These are phyloP conservation scores for Neolamprologus tretocephalus DNA, from an alignment of 2,113 vertebrate genomes.

Conservation along the genomic window DNA sequence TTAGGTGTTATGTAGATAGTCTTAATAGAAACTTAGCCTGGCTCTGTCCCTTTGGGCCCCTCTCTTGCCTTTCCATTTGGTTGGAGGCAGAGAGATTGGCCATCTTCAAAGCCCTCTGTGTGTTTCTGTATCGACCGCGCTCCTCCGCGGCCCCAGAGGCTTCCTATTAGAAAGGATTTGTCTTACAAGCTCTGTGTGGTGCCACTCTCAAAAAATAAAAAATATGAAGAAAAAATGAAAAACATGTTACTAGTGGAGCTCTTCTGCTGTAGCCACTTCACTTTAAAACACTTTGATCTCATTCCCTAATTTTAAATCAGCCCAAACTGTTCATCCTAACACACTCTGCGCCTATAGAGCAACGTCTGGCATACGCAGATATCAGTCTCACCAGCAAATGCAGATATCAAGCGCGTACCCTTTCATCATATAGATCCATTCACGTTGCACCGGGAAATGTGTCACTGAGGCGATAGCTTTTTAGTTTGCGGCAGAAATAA, in stretches of 20 bases:
- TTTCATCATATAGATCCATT: not conserved
- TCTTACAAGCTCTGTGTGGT: conserved; percentile 55
- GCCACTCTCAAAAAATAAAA: conserved; percentile 5
- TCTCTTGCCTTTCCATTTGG: conserved; percentile 54
- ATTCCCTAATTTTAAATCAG: not conserved
- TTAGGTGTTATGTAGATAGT: conserved; percentile 63
- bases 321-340: not conserved
- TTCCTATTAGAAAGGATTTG: conserved; percentile 65
- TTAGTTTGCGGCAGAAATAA: conserved; percentile 10
- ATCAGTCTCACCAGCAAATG: not conserved
- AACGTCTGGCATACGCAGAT: not conserved
- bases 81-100: conserved; percentile 43
- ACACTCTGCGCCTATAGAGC: not conserved
- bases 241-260: not conserved
- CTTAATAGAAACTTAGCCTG: conserved; percentile 66
- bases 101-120: conserved; percentile 62
- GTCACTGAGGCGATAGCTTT: conserved; percentile 8
- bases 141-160: conserved; percentile 46
- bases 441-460: not conserved
- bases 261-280: not conserved
- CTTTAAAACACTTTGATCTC: not conserved
- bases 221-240: not conserved
- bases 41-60: conserved; percentile 31
- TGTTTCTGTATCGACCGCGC: conserved; percentile 56
- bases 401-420: not conserved